Evolutionary conservation across 2,797 vertebrate genomes (phyloP), one percentile per base, ranked within the genome.

Genomic region (Chlorospingus flavigularis): DNA sequence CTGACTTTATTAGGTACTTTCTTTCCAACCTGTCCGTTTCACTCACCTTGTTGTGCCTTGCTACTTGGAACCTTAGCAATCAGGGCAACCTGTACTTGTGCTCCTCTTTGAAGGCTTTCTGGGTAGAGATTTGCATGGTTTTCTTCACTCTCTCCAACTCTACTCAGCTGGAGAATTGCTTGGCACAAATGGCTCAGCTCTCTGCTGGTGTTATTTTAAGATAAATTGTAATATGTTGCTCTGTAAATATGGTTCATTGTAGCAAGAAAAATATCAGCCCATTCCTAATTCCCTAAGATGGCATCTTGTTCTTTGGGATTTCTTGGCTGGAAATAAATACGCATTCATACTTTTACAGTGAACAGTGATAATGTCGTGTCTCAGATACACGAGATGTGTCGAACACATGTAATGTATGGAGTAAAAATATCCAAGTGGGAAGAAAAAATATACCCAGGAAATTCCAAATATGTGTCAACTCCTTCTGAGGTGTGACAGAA

Each of bases 1-100:
- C 9, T 61, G 35, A 13, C 23, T 80, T 71, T 61, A 26, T 60
- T 35, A 5, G 0, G 10, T 20, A 5, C 2, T 17, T 77, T 28
- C 39, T 62, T 88, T 78, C 54, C 30, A 48, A 14, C 8, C 25
- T 25, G 14, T 54, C 61, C 6, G 1, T 83, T 90, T 62, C 23
- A 39, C 12, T 65, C 21, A 18, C 26, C 4, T n/a, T 50, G 7
- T 66, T 0, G 0, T 53, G 11, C 15, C 13, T 70, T 74, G 53
- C 40, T 50, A 20, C 30, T 78, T 39, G 15, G 12, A 82, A 5
- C 9, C 31, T 79, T 79, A 68, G 45, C 10, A 47, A 7, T 58
- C 35, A 31, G 9, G 35, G 40, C 25, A 47, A 7, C 28, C 17
- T 37, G 4, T 26, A 17, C 21, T 21, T 73, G 30, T 53, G 23